phyloP scores from a whole-genome alignment of 2,113 vertebrate genomes.

The Neodon shergylaensis region DNA sequence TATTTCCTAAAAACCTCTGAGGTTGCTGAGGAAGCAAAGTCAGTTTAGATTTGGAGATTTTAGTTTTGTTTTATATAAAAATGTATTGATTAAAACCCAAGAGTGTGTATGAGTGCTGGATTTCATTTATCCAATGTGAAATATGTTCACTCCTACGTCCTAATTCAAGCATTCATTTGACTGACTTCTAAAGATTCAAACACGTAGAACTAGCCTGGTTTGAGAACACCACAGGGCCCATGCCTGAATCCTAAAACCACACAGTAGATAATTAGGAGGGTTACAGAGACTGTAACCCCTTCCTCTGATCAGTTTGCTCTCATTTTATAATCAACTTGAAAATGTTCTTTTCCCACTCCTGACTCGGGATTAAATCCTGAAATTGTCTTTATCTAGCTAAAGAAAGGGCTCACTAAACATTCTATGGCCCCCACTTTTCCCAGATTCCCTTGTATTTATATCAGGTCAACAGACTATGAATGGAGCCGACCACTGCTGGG shows the following conservation, averaged over 20 bases:
- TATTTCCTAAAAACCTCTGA: conserved; percentile 30
- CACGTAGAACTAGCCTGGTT: background rate
- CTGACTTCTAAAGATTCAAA: background rate
- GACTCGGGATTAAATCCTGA: background rate
- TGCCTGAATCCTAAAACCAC: background rate
- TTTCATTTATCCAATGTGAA: background rate
- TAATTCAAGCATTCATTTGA: background rate
- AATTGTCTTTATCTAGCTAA: background rate
- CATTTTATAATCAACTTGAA: background rate
- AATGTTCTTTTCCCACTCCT: background rate
- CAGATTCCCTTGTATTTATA: background rate
- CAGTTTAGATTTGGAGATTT: background rate
- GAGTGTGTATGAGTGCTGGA: background rate
- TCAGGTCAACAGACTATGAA: background rate
- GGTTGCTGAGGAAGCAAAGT: conserved; percentile 21
- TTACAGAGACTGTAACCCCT: background rate
- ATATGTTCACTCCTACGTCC: background rate
- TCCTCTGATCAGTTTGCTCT: background rate
- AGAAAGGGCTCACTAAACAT: background rate
- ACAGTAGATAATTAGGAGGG: background rate
- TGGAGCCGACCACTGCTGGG: background rate
- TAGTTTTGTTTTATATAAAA: conserved; percentile 41
- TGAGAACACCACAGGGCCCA: background rate
- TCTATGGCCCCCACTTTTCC: no score
- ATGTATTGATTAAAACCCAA: conserved; percentile 8